Evolutionary conservation across 1,140 invertebrate species (phyloP), one percentile per base, ranked within the genome.

Genomic region (Nephila pilipes): DNA sequence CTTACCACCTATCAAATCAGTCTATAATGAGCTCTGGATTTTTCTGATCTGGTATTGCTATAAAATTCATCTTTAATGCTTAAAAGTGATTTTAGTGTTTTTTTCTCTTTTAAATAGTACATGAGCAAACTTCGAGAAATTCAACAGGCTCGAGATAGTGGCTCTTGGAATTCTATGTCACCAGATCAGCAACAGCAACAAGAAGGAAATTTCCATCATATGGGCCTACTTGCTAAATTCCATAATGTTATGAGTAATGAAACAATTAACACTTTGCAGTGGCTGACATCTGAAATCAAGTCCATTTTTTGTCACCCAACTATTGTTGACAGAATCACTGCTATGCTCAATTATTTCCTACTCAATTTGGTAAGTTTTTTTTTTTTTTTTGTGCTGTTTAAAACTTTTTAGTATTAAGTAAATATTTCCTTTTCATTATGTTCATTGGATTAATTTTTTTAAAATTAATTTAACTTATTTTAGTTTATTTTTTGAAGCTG

Each of bases 291-390:
- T 12, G 94, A 97, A 12, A 98, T 99, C 87, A 97, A 97, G 87
- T 97, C 97, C 3, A 98, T 99, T 36, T 99, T 99, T 96, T 98
- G 97, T 94, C 98, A 99, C 95, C 96, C 97, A 14, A 98, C 98
- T 16, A 97, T 99, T 96, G 98, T 99, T 0, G 98, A 99, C 95
- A 96, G 99, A 38, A 97, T 99, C 85, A 98, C 98, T 8, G 96
- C 97, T 20, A 99, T 99, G 98, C 96, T 99, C 36, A 99, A 99
- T 96, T 99, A 99, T 96, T 99, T 99, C 95, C 95, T 99, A 12
- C 95, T 98, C 29, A 97, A 99, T 95, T 96, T 99, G 81, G 98
- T 99, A 79, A 98, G 98, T 38, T n/a, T 38, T 54, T 2, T 14
- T 65, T 65, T 29, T 85, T 65, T 60, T 63, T 79, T 38, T 85